Evolutionary conservation across 2,888 invertebrate species (phyloP).

Genomic region (Gandaritis pyraliata): DNA sequence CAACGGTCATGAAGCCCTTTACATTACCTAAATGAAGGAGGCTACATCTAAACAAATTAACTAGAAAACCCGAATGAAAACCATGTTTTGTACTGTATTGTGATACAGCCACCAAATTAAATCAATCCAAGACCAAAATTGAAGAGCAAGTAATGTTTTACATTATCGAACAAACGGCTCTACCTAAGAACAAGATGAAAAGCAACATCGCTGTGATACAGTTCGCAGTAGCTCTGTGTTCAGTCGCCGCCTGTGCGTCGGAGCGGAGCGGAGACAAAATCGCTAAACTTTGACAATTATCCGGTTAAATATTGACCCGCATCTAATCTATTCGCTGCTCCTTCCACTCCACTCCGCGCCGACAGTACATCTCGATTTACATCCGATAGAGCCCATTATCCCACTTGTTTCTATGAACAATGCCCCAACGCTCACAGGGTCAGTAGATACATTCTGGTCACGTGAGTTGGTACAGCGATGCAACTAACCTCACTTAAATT

Average conservation of each 20-base stretch:
- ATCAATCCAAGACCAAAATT: no score
- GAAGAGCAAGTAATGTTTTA: no score
- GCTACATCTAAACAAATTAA: no score
- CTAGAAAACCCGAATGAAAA: no score
- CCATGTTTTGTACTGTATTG: no score
- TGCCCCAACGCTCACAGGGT: no score
- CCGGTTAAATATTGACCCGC: constrained; percentile 56
- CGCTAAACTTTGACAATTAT: constrained; percentile 60
- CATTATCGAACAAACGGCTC: no score
- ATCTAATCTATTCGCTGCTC: constrained; percentile 60
- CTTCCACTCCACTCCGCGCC: constrained; percentile 29
- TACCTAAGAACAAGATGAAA: neutral
- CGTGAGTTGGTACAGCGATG: neutral
- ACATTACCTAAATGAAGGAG: no score
- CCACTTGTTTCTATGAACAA: neutral
- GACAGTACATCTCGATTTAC: constrained; percentile 52
- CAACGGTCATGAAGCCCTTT: no score
- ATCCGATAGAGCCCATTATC: constrained; percentile 46
- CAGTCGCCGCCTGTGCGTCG: neutral
- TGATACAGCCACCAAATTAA: no score
- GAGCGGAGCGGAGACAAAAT: constrained; percentile 18
- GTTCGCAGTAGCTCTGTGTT: neutral
- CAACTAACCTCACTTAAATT: neutral
- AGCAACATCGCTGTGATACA: neutral
- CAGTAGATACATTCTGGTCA: no score